Evolutionary conservation across 2,888 invertebrate genomes (phyloP), one percentile per base, ranked within the genome.

Genomic region (Shargacucullia verbasci): DNA sequence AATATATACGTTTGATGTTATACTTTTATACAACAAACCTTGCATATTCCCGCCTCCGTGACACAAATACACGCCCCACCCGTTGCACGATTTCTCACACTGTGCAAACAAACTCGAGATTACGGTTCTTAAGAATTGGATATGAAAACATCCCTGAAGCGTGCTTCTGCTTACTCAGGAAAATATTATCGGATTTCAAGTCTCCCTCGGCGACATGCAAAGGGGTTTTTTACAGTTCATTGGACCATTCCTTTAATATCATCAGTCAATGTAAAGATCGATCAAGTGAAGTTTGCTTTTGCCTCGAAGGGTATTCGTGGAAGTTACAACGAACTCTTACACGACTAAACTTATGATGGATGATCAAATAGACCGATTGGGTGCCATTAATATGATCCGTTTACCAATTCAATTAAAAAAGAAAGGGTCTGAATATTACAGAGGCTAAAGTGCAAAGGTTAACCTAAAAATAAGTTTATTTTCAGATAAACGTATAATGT

Each of bases 151-250:
- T 56, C 50, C 57, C 66, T 49, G 38, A 56, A 60, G 55, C 45
- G 45, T 57, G 60, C 50, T 66, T 47, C 41, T 57, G 60, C 50
- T 66, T 47, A 39, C 34, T 25, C 14, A 61, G 34, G 54, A 54
- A 63, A 60, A 66, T 74, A 66, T 77, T 59, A 77, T 76, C 66
- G 40, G 70, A 67, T 77, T 67, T 63, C 64, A 55, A 15, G 34
- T 20, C 47, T 54, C 64, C 55, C 59, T 14, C 41, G 39, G 49
- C 43, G 45, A 50, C 52, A 61, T 65, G 49, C 59, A 70, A 68
- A 59, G 45, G 41, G 38, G 58, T 58, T 63, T 58, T 63, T 58
- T 57, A 29, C 68, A 66, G 65, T 68, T 71, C 68, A 69, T 65
- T 77, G 69, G 59, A 61, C 62, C 59, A 43, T 31, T 66, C 27